A percentile compares a stretch with the other conserved stretches of the same genome.
phyloP scores from a whole-genome alignment of 2,888 invertebrate genomes.

The Pyrocoelia pectoralis region DNA sequence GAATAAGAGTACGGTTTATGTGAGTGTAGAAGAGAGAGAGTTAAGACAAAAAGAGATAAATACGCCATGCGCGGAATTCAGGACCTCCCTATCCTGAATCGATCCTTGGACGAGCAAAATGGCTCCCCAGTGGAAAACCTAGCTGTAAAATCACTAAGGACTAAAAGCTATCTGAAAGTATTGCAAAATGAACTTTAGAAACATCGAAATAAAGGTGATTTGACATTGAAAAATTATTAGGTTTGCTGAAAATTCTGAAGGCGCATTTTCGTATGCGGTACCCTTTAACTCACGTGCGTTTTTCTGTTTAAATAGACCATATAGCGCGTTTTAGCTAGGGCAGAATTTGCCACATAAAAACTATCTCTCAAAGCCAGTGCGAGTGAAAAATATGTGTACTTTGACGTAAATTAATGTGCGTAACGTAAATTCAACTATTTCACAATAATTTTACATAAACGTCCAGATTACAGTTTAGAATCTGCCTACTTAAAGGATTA shows the following conservation, averaged over 20 bases:
- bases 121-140: constrained; percentile 60
- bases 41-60: constrained; percentile 62
- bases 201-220: constrained; percentile 56
- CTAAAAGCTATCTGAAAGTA: constrained; percentile 43
- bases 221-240: constrained; percentile 58
- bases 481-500: constrained; percentile 51
- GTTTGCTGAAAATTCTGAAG: constrained; percentile 56
- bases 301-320: constrained; percentile 59
- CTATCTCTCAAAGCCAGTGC: constrained; percentile 60
- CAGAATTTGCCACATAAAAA: constrained; percentile 58
- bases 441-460: constrained; percentile 58
- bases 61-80: constrained; percentile 59
- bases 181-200: constrained; percentile 56
- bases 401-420: constrained; percentile 63
- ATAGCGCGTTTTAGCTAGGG: constrained; percentile 49
- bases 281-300: constrained; percentile 52
- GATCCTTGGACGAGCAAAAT: constrained; percentile 60
- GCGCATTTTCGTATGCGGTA: constrained; percentile 55
- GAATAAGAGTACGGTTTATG: constrained; percentile 49
- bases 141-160: constrained; percentile 60
- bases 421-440: constrained; percentile 61
- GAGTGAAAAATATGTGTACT: constrained; percentile 62
- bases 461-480: constrained; percentile 48
- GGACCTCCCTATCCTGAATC: constrained; percentile 60
- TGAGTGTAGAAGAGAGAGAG: constrained; percentile 56